Percentiles rank a stretch among this genome's conserved stretches.
Evolutionary conservation across 2,888 invertebrate species (phyloP).

Genomic region (Cordilura impudica): DNA sequence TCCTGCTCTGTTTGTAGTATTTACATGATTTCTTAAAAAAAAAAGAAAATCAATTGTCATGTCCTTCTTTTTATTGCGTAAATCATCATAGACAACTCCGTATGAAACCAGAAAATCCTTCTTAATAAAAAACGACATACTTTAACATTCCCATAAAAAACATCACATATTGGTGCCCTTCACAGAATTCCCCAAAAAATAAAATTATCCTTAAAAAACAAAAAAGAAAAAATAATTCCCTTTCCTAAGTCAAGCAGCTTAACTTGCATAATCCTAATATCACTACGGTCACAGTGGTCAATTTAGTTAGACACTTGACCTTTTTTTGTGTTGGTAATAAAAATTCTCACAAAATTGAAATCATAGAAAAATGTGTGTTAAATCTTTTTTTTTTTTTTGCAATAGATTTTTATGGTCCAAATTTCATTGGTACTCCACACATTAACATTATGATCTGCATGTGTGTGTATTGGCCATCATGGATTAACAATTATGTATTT

Average conservation of each 20-base stretch:
- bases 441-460: conserved; percentile 45
- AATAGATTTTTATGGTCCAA: conserved; percentile 38
- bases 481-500: conserved; percentile 55
- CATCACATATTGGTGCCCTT: neutral
- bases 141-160: neutral
- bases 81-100: conserved; percentile 2
- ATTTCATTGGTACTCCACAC: conserved; percentile 50
- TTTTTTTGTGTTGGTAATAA: conserved; percentile 57
- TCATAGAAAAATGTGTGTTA: conserved; percentile 17
- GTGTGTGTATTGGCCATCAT: conserved; percentile 44
- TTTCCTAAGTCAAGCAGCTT: conserved; percentile 70
- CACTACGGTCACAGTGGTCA: conserved; percentile 68
- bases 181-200: neutral
- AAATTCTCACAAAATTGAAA: conserved; percentile 12
- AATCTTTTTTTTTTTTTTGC: neutral
- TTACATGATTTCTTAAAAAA: neutral
- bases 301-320: conserved; percentile 70
- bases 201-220: conserved; percentile 36
- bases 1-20: neutral
- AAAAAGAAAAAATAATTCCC: conserved; percentile 8
- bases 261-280: conserved; percentile 75
- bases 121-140: neutral
- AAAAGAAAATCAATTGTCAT: neutral
- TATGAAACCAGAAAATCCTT: conserved; percentile 19
- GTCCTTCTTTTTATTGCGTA: neutral